Conservation (phyloP, 1,140 invertebrate species). For the Drosophila santomea region DNA sequence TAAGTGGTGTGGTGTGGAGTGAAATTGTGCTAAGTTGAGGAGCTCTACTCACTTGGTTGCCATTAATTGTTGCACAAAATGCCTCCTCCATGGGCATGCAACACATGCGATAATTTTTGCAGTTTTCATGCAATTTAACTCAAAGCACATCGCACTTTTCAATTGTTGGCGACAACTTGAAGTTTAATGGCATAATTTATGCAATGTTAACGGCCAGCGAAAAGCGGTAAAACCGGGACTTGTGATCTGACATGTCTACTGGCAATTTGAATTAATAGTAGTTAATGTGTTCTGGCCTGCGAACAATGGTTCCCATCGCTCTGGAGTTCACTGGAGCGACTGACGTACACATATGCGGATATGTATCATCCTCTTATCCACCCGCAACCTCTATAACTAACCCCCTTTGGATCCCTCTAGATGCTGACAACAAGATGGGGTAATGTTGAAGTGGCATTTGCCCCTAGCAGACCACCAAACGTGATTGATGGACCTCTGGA, state of each 20-base stretch:
- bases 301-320: conserved; percentile 36
- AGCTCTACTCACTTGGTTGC: conserved; percentile 35
- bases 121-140: conserved; percentile 49
- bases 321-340: conserved; percentile 27
- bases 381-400: conserved; percentile 41
- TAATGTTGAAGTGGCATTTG: conserved; percentile 58
- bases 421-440: conserved; percentile 22
- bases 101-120: conserved; percentile 47
- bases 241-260: conserved; percentile 39
- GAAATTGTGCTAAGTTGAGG: background rate
- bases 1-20: background rate
- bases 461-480: conserved; percentile 46
- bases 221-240: background rate
- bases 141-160: conserved; percentile 28
- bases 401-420: conserved; percentile 16
- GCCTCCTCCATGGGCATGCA: conserved; percentile 20
- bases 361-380: conserved; percentile 1
- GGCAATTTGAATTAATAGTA: conserved; percentile 80
- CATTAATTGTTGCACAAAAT: conserved; percentile 47
- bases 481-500: conserved; percentile 68
- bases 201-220: conserved; percentile 22
- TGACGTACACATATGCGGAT: conserved; percentile 3
- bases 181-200: conserved; percentile 49
- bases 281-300: conserved; percentile 68
- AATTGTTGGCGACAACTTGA: conserved; percentile 47